A percentile compares a stretch with the other conserved stretches of the same genome.
These are phyloP conservation scores for Dendrocincla fuliginosa DNA, from an alignment of 2,797 vertebrate genomes.

Conservation along the genomic window DNA sequence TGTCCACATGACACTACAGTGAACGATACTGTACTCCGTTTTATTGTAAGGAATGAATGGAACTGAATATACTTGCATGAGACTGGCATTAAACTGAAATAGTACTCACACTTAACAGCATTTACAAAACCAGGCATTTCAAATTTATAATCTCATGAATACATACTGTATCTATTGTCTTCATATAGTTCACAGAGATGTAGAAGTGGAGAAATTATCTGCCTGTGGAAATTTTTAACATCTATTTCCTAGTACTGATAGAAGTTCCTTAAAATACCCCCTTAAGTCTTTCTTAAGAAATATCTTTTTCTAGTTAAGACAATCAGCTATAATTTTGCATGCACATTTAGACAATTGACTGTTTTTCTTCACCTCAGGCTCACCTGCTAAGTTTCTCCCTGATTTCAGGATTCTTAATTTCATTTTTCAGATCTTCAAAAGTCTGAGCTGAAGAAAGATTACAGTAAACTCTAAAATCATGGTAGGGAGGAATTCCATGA, in stretches of 20 bases:
- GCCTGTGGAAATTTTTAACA: neutral
- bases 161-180: neutral
- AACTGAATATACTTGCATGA: neutral
- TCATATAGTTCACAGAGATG: neutral
- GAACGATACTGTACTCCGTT: rapidly evolving
- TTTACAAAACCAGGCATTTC: neutral
- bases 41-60: neutral
- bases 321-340: conserved; percentile 26
- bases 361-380: conserved; percentile 53
- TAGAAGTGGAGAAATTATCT: neutral
- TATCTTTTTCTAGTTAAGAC: neutral
- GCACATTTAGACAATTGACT: conserved; percentile 22
- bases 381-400: conserved; percentile 92
- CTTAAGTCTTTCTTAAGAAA: neutral
- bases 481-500: conserved; percentile 96
- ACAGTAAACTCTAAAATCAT: conserved; percentile 95
- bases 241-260: neutral
- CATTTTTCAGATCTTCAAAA: conserved; percentile 93
- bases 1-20: neutral
- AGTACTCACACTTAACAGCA: neutral
- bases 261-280: neutral
- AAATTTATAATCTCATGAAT: neutral
- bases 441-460: conserved; percentile 90
- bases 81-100: neutral
- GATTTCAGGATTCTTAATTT: conserved; percentile 91